Percentiles rank a stretch among this genome's conserved stretches.
These are phyloP conservation scores for Nicator chloris DNA, from an alignment of 2,113 vertebrate genomes.

Conservation along the genomic window DNA sequence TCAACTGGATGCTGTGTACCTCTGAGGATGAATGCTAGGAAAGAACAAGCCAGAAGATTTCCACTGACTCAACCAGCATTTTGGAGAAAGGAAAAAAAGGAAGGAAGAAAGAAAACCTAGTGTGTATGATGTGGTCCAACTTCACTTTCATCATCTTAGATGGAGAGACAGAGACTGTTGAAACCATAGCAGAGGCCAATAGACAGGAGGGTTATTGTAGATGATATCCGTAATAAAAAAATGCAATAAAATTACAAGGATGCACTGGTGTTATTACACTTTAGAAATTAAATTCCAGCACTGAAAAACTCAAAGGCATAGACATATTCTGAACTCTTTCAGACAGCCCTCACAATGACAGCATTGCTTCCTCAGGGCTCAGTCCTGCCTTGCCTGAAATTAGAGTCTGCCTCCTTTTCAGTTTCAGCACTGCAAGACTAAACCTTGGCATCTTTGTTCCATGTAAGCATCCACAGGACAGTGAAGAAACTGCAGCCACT, in stretches of 20 bases:
- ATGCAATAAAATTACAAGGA: conserved; percentile 7
- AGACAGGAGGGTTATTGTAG: not conserved
- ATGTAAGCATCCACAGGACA: fast-evolving
- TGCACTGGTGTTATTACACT: not conserved
- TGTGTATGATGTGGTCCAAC: not conserved
- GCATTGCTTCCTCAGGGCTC: not conserved
- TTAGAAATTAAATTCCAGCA: conserved; percentile 3
- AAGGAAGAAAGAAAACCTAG: not conserved
- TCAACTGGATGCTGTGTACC: not conserved
- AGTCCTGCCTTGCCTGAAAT: not conserved
- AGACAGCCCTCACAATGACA: not conserved
- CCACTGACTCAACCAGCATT: not conserved
- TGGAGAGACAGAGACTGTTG: not conserved
- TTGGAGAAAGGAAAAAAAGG: not conserved
- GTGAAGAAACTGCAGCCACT: not conserved
- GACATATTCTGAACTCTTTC: not conserved
- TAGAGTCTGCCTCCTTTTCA: not conserved
- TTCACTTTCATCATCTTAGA: not conserved
- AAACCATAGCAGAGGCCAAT: not conserved
- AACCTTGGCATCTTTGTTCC: not conserved
- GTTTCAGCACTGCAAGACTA: not conserved
- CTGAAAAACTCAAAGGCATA: not conserved
- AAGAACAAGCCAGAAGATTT: not conserved
- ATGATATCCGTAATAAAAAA: not conserved
- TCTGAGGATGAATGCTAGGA: not conserved